phyloP scores from a whole-genome alignment of 2,113 vertebrate genomes.

The Catharus bicknelli region DNA sequence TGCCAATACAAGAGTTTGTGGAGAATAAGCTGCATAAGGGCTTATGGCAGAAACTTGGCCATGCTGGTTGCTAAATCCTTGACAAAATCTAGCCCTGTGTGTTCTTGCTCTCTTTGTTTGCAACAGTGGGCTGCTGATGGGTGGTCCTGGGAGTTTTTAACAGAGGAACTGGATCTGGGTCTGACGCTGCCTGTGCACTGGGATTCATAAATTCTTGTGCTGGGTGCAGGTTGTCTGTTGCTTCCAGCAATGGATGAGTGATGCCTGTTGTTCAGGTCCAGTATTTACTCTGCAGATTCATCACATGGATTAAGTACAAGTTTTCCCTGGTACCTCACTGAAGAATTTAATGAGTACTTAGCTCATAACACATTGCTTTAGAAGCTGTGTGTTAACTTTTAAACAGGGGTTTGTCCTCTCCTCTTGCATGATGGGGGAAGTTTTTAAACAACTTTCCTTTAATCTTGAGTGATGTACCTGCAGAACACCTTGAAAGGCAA shows the following conservation, averaged over 20 bases:
- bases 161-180: background rate
- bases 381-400: background rate
- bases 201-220: background rate
- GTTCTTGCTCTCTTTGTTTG: background rate
- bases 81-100: rapidly evolving
- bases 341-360: background rate
- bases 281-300: background rate
- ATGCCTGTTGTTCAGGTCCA: background rate
- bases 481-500: background rate
- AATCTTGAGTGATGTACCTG: background rate
- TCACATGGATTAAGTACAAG: background rate
- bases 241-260: background rate
- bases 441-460: background rate
- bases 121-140: background rate
- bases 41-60: background rate
- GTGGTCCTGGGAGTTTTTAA: background rate
- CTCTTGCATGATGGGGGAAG: background rate
- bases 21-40: background rate
- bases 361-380: background rate
- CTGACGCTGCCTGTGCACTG: background rate
- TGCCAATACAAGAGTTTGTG: rapidly evolving
- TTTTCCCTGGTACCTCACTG: background rate
- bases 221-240: background rate
- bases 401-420: background rate
- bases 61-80: background rate